Conservation (phyloP, 1,140 invertebrate species). For the Bemisia tabaci region DNA sequence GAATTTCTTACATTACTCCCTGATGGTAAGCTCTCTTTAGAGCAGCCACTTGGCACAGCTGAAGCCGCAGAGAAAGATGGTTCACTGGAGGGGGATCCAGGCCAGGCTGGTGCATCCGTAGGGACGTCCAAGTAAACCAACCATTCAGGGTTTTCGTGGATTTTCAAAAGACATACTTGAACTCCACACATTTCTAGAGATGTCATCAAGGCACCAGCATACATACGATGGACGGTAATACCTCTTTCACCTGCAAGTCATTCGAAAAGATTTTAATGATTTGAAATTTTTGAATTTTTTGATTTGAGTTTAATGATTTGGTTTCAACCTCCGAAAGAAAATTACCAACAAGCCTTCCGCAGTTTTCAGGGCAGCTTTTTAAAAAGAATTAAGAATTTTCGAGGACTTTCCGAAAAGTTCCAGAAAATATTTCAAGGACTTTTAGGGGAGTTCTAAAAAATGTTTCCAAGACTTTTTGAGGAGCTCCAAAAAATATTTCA, state of each 20-base stretch:
- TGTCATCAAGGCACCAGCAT: conserved; percentile 57
- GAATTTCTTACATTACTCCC: no score
- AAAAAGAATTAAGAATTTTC: not conserved
- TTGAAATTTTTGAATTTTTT: not conserved
- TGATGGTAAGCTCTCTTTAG: no score
- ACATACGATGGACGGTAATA: conserved; percentile 45
- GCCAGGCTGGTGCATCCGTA: conserved; percentile 45
- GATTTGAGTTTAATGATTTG: not conserved
- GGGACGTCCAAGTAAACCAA: conserved; percentile 40
- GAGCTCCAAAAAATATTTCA: no score
- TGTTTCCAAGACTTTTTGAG: no score
- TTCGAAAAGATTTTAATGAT: not conserved
- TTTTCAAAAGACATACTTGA: conserved; percentile 53
- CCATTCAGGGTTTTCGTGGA: conserved; percentile 36
- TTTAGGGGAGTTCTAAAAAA: no score
- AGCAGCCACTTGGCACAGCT: no score
- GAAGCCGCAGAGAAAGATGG: no score
- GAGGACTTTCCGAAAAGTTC: not conserved
- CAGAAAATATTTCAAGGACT: not conserved
- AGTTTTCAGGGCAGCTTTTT: conserved; percentile 2
- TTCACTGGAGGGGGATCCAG: conserved; percentile 17
- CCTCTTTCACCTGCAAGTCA: conserved; percentile 33
- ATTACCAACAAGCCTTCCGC: not conserved
- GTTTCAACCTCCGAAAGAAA: not conserved
- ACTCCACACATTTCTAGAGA: conserved; percentile 70